Base-by-base conservation (phyloP, 2,888 invertebrate genomes). In the Perizoma flavofasciatum region DNA sequence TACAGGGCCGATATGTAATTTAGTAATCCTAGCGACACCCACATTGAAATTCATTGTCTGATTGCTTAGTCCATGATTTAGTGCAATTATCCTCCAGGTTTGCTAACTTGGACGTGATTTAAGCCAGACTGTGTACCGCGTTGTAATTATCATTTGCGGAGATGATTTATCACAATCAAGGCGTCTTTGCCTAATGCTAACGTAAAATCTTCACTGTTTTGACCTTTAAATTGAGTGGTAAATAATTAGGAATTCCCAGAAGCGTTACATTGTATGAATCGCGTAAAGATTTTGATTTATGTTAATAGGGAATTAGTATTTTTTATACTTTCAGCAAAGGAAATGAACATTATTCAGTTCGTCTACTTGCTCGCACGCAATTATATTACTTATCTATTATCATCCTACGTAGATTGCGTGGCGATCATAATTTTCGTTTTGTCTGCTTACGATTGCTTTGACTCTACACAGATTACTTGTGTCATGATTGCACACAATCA, bases 401-500 rank as follows among this genome's bases (percentile, higher is more conserved):
- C 80, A 58, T 73, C 89, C 89, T 85, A 89, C 89, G 67, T 74
- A 66, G 67, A 79, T 85, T 82, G 83, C 84, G 83, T 83, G 82
- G 82, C 80, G 81, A 85, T 88, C 81, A 85, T 78, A 85, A 88
- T 88, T 89, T 88, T 85, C 82, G 82, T 85, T 73, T 73, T 78
- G 76, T 78, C 81, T 22, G 78, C 77, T 78, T 80, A 75, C 77
- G 80, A 81, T 84, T 82, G 77, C 76, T 83, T 82, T 78, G 77
- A 78, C 79, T 52, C 41, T 74, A 78, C 82, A 77, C 84, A 81
- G 83, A 87, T 85, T 85, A 81, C 71, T 73, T 61, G 44, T 62
- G 55, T 65, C 68, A 68, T 66, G 57, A 64, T 63, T 66, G 61
- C 54, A 9, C 55, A 48, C 7, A 45, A 64, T 48, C 56, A 53